Percentiles rank a stretch among this genome's conserved stretches.
Evolutionary conservation across 2,797 vertebrate species (phyloP).

Genomic region (Perodicticus potto): DNA sequence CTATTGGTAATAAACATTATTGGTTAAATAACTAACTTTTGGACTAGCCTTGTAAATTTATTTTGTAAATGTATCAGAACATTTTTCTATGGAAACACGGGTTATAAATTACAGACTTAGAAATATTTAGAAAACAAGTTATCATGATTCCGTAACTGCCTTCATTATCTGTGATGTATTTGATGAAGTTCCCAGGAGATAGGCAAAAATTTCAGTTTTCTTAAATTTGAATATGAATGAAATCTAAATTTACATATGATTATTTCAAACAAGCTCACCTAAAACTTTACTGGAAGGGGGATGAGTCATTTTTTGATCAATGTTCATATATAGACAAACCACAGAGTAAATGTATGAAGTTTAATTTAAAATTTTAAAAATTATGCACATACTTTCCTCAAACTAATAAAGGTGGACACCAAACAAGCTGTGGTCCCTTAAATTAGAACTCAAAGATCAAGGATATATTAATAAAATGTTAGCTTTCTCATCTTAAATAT

Average conservation of each 20-base stretch:
- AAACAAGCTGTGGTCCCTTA: neutral
- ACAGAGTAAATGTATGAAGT: neutral
- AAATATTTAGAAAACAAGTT: neutral
- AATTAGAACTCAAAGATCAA: neutral
- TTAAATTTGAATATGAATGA: neutral
- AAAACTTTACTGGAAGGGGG: neutral
- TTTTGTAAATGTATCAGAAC: neutral
- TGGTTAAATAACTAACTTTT: conserved; percentile 2
- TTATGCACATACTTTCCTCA: neutral
- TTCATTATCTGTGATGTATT: neutral
- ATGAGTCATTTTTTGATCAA: conserved; percentile 24
- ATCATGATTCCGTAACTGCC: neutral
- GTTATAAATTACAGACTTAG: neutral
- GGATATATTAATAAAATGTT: neutral
- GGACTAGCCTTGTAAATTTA: neutral
- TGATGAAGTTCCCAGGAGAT: neutral
- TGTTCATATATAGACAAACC: neutral
- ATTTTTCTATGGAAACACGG: neutral
- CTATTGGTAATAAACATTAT: neutral
- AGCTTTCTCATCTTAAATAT: neutral
- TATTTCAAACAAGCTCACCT: neutral
- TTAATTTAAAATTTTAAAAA: conserved; percentile 31
- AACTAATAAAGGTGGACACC: neutral
- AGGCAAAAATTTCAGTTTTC: neutral
- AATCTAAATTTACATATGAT: neutral